Percentiles rank a stretch among this genome's conserved stretches.
Conservation (phyloP, 92 coral and sea anemone genomes). For the Palythoa heliodiscus region DNA sequence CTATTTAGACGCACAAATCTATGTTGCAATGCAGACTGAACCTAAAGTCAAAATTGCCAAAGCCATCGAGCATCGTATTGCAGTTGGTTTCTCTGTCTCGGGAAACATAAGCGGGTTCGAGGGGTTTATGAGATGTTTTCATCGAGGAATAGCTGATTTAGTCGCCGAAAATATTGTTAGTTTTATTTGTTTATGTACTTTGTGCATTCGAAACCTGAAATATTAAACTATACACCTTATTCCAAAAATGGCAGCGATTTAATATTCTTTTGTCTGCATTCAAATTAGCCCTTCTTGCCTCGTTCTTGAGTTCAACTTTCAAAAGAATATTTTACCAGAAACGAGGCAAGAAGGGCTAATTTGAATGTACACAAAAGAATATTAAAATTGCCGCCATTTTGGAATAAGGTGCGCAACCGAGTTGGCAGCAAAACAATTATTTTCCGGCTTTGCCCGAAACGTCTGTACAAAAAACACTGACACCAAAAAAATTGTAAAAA, state of each 20-base stretch:
- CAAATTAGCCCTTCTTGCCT: too few relatives aligned
- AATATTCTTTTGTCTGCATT: too few relatives aligned
- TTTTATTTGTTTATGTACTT: not conserved
- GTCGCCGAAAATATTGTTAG: not conserved
- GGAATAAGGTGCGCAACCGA: too few relatives aligned
- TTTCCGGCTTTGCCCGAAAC: too few relatives aligned
- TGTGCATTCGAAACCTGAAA: not conserved
- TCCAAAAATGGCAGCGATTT: not conserved
- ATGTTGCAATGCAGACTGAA: not conserved
- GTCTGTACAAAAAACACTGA: too few relatives aligned
- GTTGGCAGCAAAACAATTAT: too few relatives aligned
- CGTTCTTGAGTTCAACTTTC: too few relatives aligned
- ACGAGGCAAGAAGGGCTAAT: too few relatives aligned
- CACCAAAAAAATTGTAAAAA: too few relatives aligned
- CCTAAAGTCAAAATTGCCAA: not conserved
- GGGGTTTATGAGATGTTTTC: constrained; percentile 27
- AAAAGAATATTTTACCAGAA: too few relatives aligned
- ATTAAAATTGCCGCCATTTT: too few relatives aligned
- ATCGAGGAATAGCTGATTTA: constrained; percentile 18
- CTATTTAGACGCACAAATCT: constrained; percentile 11
- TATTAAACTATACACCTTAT: not conserved
- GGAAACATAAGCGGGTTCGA: constrained; percentile 20
- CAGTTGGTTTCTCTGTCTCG: constrained; percentile 12
- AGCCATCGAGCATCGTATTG: constrained; percentile 28
- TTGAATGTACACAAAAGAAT: too few relatives aligned